Percentiles rank a stretch among this genome's conserved stretches.
phyloP scores from a whole-genome alignment of 2,113 vertebrate species.

The Cochlearius cochlearius region DNA sequence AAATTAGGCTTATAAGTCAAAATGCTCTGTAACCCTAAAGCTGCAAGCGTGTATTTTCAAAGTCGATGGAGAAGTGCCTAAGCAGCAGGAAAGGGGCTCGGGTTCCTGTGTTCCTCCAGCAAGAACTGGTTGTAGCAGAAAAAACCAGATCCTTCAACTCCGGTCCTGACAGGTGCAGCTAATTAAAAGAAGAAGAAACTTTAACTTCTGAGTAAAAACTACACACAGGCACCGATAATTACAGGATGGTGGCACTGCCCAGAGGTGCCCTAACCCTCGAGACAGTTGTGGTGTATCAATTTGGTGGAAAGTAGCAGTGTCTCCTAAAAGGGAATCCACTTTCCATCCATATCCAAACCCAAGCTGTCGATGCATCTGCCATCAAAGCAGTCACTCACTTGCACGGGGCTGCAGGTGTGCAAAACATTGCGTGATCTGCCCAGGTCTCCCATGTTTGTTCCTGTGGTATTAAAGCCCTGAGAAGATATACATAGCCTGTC shows the following conservation, averaged over 20 bases:
- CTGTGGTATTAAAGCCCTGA: neutral
- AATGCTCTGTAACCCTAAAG: neutral
- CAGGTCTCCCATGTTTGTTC: neutral
- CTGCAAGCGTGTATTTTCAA: neutral
- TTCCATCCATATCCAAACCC: neutral
- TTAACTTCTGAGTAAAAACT: neutral
- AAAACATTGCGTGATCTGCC: neutral
- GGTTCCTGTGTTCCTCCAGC: neutral
- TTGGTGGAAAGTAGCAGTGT: neutral
- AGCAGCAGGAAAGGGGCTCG: neutral
- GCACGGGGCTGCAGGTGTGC: neutral
- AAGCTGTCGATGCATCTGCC: neutral
- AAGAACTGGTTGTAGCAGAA: neutral
- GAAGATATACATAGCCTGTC: neutral
- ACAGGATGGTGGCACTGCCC: neutral
- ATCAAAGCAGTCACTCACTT: neutral
- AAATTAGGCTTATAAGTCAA: neutral
- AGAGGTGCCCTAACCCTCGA: neutral
- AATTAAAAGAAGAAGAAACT: neutral
- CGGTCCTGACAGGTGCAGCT: neutral
- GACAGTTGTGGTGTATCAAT: neutral
- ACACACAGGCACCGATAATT: neutral
- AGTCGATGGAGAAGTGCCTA: neutral
- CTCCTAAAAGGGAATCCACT: neutral
- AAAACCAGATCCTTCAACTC: neutral